phyloP scores from a whole-genome alignment of 2,888 invertebrate species.

The Eledona agricola region DNA sequence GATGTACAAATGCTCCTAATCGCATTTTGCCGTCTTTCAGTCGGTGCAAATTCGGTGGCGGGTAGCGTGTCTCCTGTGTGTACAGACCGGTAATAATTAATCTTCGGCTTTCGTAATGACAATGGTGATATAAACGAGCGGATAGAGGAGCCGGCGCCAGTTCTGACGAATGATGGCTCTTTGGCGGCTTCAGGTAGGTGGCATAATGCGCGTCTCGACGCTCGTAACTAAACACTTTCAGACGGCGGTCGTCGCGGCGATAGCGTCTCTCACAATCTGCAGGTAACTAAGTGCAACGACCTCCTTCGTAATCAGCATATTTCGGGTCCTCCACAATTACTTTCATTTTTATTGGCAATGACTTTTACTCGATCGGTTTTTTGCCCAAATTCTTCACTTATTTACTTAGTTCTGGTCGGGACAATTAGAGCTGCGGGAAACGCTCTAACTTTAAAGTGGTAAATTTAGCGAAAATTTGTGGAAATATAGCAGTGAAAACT shows the following conservation, averaged over 20 bases:
- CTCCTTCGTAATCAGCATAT: too few species aligned
- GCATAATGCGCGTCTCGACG: background rate
- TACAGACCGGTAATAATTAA: too few species aligned
- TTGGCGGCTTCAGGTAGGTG: constrained; percentile 13
- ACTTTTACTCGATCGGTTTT: constrained; percentile 22
- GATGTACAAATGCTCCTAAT: constrained; percentile 16
- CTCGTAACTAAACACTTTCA: background rate
- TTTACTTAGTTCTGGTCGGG: too few species aligned
- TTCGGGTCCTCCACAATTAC: too few species aligned
- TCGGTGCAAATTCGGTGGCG: constrained; percentile 14
- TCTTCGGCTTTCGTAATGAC: constrained; percentile 9
- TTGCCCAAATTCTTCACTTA: constrained; percentile 22
- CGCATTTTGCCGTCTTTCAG: constrained; percentile 1
- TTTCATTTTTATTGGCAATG: constrained; percentile 24
- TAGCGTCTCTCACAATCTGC: too few species aligned
- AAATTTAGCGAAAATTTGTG: too few species aligned
- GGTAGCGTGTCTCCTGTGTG: too few species aligned
- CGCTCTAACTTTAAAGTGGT: too few species aligned
- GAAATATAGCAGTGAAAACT: too few species aligned
- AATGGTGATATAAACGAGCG: constrained; percentile 21
- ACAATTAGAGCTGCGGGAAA: too few species aligned
- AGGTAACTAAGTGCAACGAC: too few species aligned
- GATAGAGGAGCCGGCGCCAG: constrained; percentile 17
- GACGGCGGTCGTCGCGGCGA: background rate
- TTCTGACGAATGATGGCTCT: constrained; percentile 13